Evolutionary conservation across 2,797 vertebrate genomes (phyloP).

Genomic region (Pangasius djambal): DNA sequence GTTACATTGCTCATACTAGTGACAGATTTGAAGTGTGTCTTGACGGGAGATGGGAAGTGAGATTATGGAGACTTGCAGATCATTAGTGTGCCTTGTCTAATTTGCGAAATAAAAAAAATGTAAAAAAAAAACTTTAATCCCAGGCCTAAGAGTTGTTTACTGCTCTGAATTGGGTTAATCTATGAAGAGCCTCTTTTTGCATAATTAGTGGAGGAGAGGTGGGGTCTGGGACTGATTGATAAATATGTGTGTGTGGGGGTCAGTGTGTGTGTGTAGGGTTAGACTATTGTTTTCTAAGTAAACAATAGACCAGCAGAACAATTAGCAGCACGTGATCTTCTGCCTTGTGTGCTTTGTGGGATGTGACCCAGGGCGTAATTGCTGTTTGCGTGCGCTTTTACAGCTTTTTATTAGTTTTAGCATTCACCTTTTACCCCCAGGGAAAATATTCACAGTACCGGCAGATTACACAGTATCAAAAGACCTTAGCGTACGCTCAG

Average conservation of each 20-base stretch:
- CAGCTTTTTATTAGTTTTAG: constrained; percentile 26
- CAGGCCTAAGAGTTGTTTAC: constrained; percentile 71
- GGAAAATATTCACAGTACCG: neutral
- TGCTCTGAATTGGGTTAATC: constrained; percentile 81
- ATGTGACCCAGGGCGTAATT: constrained; percentile 48
- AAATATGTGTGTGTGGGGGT: neutral
- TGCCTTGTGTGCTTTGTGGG: constrained; percentile 44
- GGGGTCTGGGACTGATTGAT: constrained; percentile 43
- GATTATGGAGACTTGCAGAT: constrained; percentile 74
- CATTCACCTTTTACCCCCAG: neutral
- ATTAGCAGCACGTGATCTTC: constrained; percentile 63
- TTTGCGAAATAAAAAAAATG: constrained; percentile 53
- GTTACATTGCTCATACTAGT: constrained; percentile 64
- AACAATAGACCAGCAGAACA: constrained; percentile 74
- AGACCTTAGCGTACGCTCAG: neutral
- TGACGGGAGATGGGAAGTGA: constrained; percentile 61
- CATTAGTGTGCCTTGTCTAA: constrained; percentile 63
- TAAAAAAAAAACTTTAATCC: constrained; percentile 75
- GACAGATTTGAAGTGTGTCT: constrained; percentile 56
- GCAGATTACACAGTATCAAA: too few relatives aligned
- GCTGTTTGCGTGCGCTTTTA: constrained; percentile 51
- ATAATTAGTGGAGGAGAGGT: constrained; percentile 76
- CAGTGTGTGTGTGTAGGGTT: constrained; percentile 33
- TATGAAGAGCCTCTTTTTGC: constrained; percentile 70
- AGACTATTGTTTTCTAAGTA: constrained; percentile 68